Base-by-base conservation (phyloP, 2,113 vertebrate genomes). In the Gymnocephalus cernua region DNA sequence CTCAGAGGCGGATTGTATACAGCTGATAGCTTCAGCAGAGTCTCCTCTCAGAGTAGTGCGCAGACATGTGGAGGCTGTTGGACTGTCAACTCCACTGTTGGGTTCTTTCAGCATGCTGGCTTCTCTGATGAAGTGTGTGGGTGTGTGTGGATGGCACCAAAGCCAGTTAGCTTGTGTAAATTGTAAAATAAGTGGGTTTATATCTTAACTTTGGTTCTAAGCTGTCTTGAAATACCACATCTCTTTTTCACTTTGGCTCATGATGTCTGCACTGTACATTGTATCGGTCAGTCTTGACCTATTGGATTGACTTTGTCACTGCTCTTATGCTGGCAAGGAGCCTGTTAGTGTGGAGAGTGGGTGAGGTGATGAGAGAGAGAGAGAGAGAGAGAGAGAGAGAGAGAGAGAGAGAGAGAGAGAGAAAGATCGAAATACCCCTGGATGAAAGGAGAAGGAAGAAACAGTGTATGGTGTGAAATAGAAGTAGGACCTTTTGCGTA, bases 11-110 rank as follows among this genome's bases (percentile, higher is more conserved):
- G 63, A 65, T 65, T 70, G 32, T 61, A 6, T 61, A 6, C 72
- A 68, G 74, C 72, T 77, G 58, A 77, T 70, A 68, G 63, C 54
- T 54, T 80, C 76, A 68, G 74, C 1, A 77, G 66, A 69, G 53
- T 29, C 65, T 59, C 54, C 56, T 69, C 65, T 69, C 45, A 25
- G 44, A 74, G 70, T 1, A 38, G 56, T 6, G 47, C 41, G 16
- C 0, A 1, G 9, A 74, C 64, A 61, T 35, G 76, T 64, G 57
- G 79, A 65, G 45, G 48, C 23, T 44, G 56, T 8, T 65, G 10
- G 3, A 8, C 77, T 66, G 45, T 54, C 73, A 77, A 0, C 66
- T 57, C 65, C 57, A 57, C 83, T 75, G 9, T 15, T 6, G 6
- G 21, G 13, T 63, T 27, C 29, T 21, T 44, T 56, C 9, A n/a